phyloP scores from a whole-genome alignment of 2,113 vertebrate genomes.

The Sula dactylatra region DNA sequence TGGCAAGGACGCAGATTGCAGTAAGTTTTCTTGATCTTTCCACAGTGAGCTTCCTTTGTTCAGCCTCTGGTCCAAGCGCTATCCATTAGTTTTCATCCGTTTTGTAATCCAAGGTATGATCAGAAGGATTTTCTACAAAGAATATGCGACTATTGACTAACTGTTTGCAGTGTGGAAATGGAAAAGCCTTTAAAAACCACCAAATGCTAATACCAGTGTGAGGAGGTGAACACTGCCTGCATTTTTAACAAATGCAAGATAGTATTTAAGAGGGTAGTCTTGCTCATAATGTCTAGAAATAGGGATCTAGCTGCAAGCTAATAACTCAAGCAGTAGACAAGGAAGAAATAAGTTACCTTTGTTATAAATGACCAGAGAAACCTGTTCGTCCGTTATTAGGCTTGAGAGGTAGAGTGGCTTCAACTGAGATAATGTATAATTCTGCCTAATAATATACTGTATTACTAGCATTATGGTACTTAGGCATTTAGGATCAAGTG shows the following conservation, averaged over 20 bases:
- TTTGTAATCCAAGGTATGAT: background rate
- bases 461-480: background rate
- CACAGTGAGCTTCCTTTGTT: background rate
- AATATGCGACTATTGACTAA: background rate
- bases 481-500: background rate
- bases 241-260: background rate
- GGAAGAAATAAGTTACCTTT: background rate
- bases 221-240: background rate
- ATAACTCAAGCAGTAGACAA: background rate
- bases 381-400: background rate
- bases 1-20: background rate
- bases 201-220: fast-evolving
- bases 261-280: background rate
- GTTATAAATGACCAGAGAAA: background rate
- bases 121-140: background rate
- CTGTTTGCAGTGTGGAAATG: background rate
- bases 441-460: background rate
- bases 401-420: background rate
- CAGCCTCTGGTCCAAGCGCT: background rate
- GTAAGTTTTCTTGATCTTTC: background rate
- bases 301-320: background rate
- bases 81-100: fast-evolving
- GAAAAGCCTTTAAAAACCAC: background rate
- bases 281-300: background rate
- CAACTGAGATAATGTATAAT: background rate